Evolutionary conservation across 2,888 invertebrate species (phyloP), one percentile per base, ranked within the genome.

Genomic region (Myopa tessellatipennis): DNA sequence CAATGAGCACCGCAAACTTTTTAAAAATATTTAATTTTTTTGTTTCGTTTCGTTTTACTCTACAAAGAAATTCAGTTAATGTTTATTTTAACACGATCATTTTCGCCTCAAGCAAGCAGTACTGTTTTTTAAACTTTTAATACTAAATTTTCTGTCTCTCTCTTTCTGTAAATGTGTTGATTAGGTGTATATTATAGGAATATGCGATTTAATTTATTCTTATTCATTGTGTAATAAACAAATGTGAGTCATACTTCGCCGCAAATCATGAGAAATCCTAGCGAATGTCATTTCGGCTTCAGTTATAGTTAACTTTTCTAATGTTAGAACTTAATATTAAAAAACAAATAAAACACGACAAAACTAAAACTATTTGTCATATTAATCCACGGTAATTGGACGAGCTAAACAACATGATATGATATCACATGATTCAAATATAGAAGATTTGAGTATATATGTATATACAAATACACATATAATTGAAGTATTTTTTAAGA

Each of bases 1-100:
- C 86, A 87, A 81, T 87, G 87, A 82, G 84, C 87, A 84, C 84
- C 87, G 80, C 86, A 87, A 83, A 45, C 75, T 75, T 69, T 75
- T 75, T 65, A 75, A 75, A 75, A 75, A 75, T 60, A 75, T 69
- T 69, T 75, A 69, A 69, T 26, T 26, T 75, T 72, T n/a, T 26
- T 3, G 7, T 63, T 16, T 68, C 10, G 14, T 10, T 38, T 12
- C 36, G 34, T 68, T 45, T 12, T 12, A 69, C 26, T 26, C 3
- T 36, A 7, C 1, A 18, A 65, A 36, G 14, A 36, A 8, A 5
- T 36, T 26, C 65, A 55, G 16, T 55, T 55, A n/a, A 14, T 55
- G 55, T 55, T 55, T 1, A n/a, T 26, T 26, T 26, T 26, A 26
- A 12, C 14, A n/a, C 10, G 55, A 16, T 16, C 55, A 12, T 45